These are phyloP conservation scores for Scaptomyza cyrtandrae DNA, from an alignment of 2,888 invertebrate genomes.

Conservation along the genomic window DNA sequence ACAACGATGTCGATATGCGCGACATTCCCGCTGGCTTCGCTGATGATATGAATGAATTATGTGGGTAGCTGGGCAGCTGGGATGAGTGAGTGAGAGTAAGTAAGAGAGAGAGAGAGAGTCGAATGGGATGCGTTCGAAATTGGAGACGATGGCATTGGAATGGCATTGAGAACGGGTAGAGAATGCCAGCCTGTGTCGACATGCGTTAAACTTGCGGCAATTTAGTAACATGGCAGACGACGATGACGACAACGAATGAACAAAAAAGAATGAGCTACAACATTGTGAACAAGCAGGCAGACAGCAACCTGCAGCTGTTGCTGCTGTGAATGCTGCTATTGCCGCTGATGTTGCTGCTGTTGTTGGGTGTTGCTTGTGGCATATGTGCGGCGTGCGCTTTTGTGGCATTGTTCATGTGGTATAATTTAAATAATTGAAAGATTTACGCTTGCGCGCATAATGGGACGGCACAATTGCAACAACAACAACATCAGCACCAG, in stretches of 20 bases:
- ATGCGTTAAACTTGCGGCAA: conserved; percentile 81
- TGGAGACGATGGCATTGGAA: conserved; percentile 2
- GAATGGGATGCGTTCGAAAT: conserved; percentile 3
- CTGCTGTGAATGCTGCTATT: conserved; percentile 29
- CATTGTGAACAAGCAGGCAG: conserved; percentile 48
- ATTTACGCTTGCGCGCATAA: conserved; percentile 79
- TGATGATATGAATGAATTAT: conserved; percentile 83
- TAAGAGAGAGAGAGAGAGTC: neutral
- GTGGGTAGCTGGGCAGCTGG: conserved; percentile 62
- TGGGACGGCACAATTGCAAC: conserved; percentile 40
- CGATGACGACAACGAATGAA: conserved; percentile 23
- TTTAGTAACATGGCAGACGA: conserved; percentile 72
- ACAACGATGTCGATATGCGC: conserved; percentile 75
- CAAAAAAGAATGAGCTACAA: conserved; percentile 43
- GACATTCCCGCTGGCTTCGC: conserved; percentile 52
- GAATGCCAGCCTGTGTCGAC: conserved; percentile 64
- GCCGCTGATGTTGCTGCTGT: conserved; percentile 13
- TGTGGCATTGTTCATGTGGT: conserved; percentile 81
- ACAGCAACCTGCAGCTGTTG: conserved; percentile 71
- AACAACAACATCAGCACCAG: conserved; percentile 14
- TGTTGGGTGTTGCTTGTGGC: conserved; percentile 48
- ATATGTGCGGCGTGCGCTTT: conserved; percentile 66
- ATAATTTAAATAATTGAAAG: conserved; percentile 84
- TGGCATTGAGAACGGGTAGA: conserved; percentile 13
- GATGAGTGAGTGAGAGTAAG: conserved; percentile 2